Percentiles rank a stretch among this genome's conserved stretches.
Conservation (phyloP, 1,140 invertebrate species). For the Penaeus chinensis region DNA sequence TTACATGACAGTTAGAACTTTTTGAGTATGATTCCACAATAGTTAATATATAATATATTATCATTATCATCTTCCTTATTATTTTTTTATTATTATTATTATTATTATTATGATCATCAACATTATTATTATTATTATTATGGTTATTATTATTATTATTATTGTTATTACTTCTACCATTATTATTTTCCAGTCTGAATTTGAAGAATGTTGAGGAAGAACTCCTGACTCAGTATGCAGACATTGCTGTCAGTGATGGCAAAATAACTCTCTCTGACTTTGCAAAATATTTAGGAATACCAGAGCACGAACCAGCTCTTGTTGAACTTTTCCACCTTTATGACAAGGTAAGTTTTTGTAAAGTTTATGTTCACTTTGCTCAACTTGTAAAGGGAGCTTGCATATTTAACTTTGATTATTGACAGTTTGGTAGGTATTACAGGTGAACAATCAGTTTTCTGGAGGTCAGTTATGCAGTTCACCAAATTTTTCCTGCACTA, state of each 20-base stretch:
- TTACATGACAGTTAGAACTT: background rate
- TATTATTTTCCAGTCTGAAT: slow-evolving; percentile 64
- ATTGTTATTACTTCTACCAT: background rate
- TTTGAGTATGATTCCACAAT: background rate
- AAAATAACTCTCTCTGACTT: slow-evolving; percentile 75
- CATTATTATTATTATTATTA: slow-evolving; percentile 28
- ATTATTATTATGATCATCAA: background rate
- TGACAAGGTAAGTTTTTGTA: slow-evolving; percentile 72
- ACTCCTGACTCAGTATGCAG: slow-evolving; percentile 65
- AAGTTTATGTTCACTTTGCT: background rate
- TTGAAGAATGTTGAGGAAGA: slow-evolving; percentile 66
- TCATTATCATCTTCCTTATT: too few species aligned
- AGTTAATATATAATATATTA: background rate
- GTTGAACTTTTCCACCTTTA: slow-evolving; percentile 78
- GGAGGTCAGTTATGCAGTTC: too few species aligned
- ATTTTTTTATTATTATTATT: too few species aligned
- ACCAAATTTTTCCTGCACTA: too few species aligned
- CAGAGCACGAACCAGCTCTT: slow-evolving; percentile 71
- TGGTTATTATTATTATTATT: background rate
- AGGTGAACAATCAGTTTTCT: too few species aligned
- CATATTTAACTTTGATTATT: too few species aligned
- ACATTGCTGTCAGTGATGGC: slow-evolving; percentile 68
- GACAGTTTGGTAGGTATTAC: too few species aligned
- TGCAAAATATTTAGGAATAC: slow-evolving; percentile 74
- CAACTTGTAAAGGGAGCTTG: background rate